Evolutionary conservation across 2,888 invertebrate genomes (phyloP), one percentile per base, ranked within the genome.

Genomic region (Caenorhabditis sp.): DNA sequence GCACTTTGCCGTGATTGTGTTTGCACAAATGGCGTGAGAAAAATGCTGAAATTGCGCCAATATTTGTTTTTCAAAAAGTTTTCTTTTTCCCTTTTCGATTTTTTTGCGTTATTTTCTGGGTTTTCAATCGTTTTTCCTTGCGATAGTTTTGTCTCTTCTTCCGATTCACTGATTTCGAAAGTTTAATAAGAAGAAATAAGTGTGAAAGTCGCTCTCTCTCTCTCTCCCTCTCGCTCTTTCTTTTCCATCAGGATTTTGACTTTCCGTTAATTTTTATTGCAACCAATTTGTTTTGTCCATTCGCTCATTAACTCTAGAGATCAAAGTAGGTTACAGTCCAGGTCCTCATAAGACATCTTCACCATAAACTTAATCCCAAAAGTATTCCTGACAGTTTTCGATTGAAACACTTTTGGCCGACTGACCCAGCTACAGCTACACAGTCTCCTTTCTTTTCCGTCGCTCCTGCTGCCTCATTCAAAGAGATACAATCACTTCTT

Each of bases 401-500:
- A 51, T 35, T 37, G 44, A 60, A 60, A 56, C 56, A 51, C 35
- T 51, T 32, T 50, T 61, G 35, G 20, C 40, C 51, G 40, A 61
- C 37, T 64, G 70, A 62, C 56, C 71, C 62, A 62, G 71, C 71
- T 62, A 56, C 40, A 24, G 28, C 18, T n/a, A n/a, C n/a, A n/a
- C n/a, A n/a, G n/a, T n/a, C n/a, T n/a, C n/a, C 53, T 61, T 40
- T 69, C 24, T 28, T 20, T 53, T 44, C 28, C 28, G 55, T 5
- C 56, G 56, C 24, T 47, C 18, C 47, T 56, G 28, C 13, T 40
- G 40, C 13, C 56, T 50, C 65, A 51, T 61, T 67, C 76, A 68
- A 55, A 77, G 35, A 77, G 76, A 77, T 77, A 58, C 76, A 77
- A 68, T 69, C 76, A 77, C 68, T 64, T 40, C 40, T 50, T 55